A percentile compares a stretch with the other conserved stretches of the same genome.
phyloP scores from a whole-genome alignment of 2,113 vertebrate species.

The Octodon degus region DNA sequence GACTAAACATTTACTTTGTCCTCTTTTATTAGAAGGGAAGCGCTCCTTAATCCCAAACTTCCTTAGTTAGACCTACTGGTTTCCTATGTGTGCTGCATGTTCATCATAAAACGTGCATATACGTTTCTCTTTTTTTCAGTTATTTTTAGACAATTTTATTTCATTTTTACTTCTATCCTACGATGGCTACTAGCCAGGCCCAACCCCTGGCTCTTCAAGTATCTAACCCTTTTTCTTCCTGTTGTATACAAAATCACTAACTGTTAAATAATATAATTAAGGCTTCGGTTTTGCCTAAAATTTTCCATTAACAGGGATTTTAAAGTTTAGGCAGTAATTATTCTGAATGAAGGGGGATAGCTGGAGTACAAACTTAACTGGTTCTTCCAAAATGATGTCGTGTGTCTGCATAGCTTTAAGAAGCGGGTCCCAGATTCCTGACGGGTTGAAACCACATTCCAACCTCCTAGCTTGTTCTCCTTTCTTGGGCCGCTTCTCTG shows the following conservation, averaged over 20 bases:
- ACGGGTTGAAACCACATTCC: constrained; percentile 30
- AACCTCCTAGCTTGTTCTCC: neutral
- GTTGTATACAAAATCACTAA: neutral
- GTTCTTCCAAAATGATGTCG: neutral
- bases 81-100: neutral
- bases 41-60: neutral
- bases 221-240: constrained; percentile 30
- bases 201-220: neutral
- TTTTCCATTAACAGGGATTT: constrained; percentile 18
- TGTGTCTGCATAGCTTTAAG: neutral
- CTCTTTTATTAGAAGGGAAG: constrained; percentile 37
- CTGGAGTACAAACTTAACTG: neutral
- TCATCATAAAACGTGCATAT: constrained; percentile 13
- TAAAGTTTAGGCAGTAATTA: constrained; percentile 22
- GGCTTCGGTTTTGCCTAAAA: constrained; percentile 33
- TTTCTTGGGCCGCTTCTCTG: neutral
- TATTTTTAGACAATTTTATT: constrained; percentile 51
- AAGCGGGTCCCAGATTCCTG: constrained; percentile 14
- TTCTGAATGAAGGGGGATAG: neutral
- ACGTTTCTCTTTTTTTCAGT: neutral
- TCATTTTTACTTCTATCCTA: constrained; percentile 45
- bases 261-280: neutral
- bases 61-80: neutral
- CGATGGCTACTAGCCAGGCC: neutral
- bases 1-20: neutral